These are phyloP conservation scores for Campoplex capitator DNA, from an alignment of 2,888 invertebrate species.

Conservation along the genomic window DNA sequence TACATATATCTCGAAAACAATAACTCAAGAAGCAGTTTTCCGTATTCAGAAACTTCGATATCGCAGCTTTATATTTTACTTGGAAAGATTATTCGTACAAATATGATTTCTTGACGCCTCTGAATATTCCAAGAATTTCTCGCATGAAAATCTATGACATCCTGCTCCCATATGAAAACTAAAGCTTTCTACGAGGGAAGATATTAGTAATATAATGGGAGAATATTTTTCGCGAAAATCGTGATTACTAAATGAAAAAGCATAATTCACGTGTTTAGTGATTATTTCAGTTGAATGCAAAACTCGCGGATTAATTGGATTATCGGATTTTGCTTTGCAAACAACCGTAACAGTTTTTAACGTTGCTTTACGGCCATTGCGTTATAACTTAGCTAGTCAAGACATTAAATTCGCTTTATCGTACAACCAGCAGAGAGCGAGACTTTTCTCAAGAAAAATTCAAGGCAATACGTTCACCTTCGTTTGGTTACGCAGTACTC, in stretches of 20 bases:
- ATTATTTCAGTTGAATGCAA: neutral
- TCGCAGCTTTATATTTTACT: neutral
- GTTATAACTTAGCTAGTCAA: conserved; percentile 13
- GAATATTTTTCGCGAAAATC: neutral
- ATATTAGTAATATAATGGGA: neutral
- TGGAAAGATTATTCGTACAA: neutral
- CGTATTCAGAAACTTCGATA: neutral
- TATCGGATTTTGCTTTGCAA: neutral
- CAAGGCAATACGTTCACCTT: conserved; percentile 41
- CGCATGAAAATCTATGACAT: neutral
- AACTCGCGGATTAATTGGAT: conserved; percentile 1
- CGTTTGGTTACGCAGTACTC: conserved; percentile 18
- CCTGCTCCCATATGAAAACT: neutral
- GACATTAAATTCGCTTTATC: conserved; percentile 18
- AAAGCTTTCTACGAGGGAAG: neutral
- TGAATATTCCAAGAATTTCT: neutral
- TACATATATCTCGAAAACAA: neutral
- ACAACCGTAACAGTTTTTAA: neutral
- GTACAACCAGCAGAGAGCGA: conserved; percentile 3
- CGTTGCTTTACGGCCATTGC: neutral
- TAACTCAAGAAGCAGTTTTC: neutral
- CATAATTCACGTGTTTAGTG: neutral
- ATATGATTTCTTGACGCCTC: neutral
- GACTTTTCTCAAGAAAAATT: conserved; percentile 27
- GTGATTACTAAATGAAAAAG: neutral